A percentile compares a stretch with the other conserved stretches of the same genome.
These are phyloP conservation scores for Lysandra bellargus DNA, from an alignment of 2,888 invertebrate species.

Conservation along the genomic window DNA sequence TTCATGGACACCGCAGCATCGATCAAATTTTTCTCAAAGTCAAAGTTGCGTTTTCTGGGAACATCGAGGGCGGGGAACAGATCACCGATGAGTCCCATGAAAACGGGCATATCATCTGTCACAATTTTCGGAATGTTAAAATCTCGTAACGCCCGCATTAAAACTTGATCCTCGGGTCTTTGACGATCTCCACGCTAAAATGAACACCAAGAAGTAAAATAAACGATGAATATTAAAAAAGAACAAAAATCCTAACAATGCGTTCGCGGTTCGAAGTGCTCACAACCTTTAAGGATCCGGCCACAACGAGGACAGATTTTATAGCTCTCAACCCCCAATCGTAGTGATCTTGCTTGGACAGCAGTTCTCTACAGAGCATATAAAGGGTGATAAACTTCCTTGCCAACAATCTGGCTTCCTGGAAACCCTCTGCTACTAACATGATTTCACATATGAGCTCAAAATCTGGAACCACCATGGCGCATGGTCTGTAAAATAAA, in stretches of 20 bases:
- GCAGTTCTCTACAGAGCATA: constrained; percentile 91
- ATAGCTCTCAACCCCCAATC: constrained; percentile 98
- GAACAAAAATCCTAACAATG: background rate
- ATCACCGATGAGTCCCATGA: constrained; percentile 96
- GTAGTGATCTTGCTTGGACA: constrained; percentile 97
- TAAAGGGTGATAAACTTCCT: constrained; percentile 97
- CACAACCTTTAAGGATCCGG: constrained; percentile 90
- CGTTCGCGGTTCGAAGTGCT: background rate
- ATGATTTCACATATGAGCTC: constrained; percentile 98
- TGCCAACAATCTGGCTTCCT: constrained; percentile 93
- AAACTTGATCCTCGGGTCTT: constrained; percentile 94
- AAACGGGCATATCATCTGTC: constrained; percentile 94
- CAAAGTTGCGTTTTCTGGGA: constrained; percentile 90
- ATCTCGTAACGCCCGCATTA: constrained; percentile 96
- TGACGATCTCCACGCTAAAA: constrained; percentile 84
- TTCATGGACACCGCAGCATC: constrained; percentile 90
- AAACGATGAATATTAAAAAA: background rate
- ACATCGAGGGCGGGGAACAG: constrained; percentile 95
- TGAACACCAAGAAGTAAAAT: constrained; percentile 27
- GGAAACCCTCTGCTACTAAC: constrained; percentile 97
- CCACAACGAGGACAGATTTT: constrained; percentile 96
- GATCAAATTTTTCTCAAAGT: constrained; percentile 90
- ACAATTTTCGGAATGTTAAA: constrained; percentile 97
- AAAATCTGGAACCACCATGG: constrained; percentile 98
- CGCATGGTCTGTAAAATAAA: constrained; percentile 87